Evolutionary conservation across 2,888 invertebrate genomes (phyloP), one percentile per base, ranked within the genome.

Genomic region (Aleiodes testaceus): DNA sequence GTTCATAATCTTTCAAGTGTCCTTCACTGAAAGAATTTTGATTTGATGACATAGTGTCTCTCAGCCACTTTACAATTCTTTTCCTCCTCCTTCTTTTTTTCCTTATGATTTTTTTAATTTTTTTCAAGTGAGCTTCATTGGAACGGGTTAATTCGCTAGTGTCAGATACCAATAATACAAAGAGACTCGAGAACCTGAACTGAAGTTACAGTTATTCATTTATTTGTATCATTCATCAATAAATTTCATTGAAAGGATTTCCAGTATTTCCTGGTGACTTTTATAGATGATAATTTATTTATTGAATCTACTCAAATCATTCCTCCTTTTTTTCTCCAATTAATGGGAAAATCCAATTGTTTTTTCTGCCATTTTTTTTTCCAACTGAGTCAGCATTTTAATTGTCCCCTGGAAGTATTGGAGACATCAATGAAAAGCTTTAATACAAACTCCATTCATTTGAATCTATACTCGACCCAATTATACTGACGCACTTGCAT

Each of bases 71-170:
- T 16, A 49, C 11, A 36, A 9, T 7, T 36, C 7, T 36, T 36
- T 36, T 36, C 36, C 7, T 36, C 36, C 2, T 36, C 0, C 3
- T 26, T 26, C 26, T 26, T 26, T 26, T 26, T 26, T 26, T 26
- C 5, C 1, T 26, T 26, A 3, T 45, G 14, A 7, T 16, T 16
- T 49, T 16, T 49, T 49, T 66, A 70, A 72, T 72, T 16, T 67
- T 67, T 36, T 66, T 69, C 47, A 70, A 72, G 67, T 68, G 72
- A 49, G 69, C 72, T 74, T 74, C 66, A 74, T 72, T 72, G 74
- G 55, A 47, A 59, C 50, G 65, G 68, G 63, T 73, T 36, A 72
- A 74, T 70, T 42, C 53, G 36, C 36, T 52, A 42, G 36, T 44
- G 47, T 49, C 49, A 49, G 5, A 26, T 52, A 45, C 63, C 61